Conservation (phyloP, 2,888 invertebrate genomes). For the Drosophila multiciliata region DNA sequence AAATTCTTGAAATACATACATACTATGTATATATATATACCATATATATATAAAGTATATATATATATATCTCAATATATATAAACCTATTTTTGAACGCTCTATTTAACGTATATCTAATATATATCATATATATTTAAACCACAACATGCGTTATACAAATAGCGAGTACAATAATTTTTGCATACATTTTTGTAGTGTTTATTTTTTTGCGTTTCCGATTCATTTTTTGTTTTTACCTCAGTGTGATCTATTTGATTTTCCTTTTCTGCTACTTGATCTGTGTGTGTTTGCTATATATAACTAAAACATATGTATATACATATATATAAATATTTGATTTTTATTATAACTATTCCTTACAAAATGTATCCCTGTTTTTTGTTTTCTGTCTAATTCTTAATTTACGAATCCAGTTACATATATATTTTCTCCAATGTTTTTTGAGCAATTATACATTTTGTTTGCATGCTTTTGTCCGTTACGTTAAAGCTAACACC, state of each 20-base stretch:
- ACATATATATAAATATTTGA: constrained; percentile 2
- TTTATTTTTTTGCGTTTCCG: constrained; percentile 58
- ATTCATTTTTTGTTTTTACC: constrained; percentile 41
- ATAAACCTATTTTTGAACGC: constrained; percentile 50
- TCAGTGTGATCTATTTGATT: constrained; percentile 42
- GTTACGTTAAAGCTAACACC: constrained; percentile 48
- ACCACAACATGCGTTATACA: constrained; percentile 36
- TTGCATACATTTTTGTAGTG: constrained; percentile 78
- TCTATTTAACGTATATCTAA: constrained; percentile 50
- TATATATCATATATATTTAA: constrained; percentile 37
- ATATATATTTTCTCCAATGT: constrained; percentile 19
- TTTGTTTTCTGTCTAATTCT: constrained; percentile 5
- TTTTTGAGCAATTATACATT: constrained; percentile 34
- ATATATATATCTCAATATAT: constrained; percentile 35
- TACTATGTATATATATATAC: constrained; percentile 40
- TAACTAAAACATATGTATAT: constrained; percentile 8
- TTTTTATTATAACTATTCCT: not conserved
- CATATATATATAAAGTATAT: constrained; percentile 15
- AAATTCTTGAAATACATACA: constrained; percentile 48
- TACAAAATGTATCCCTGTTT: constrained; percentile 21
- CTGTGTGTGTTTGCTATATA: constrained; percentile 36
- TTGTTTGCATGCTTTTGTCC: constrained; percentile 72
- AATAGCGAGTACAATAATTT: constrained; percentile 55
- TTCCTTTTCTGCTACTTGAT: constrained; percentile 12
- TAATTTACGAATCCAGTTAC: constrained; percentile 15